phyloP scores from a whole-genome alignment of 2,888 invertebrate species.

The Sinohyriopsis cumingii region DNA sequence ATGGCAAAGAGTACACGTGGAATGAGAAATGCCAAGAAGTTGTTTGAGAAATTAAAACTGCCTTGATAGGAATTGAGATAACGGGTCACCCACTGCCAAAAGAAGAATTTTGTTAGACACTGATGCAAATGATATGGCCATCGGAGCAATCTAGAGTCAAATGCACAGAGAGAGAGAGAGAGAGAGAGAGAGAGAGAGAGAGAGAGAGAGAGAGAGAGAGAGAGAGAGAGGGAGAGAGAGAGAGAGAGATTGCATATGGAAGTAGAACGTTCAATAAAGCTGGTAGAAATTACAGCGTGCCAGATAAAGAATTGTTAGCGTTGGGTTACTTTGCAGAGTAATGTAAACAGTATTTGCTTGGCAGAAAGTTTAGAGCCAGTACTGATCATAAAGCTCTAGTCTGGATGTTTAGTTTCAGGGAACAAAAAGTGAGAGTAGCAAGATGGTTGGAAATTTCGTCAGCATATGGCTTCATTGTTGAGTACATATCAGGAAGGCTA shows the following conservation, averaged over 20 bases:
- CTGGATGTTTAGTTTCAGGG: constrained; percentile 19
- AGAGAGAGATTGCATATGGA: constrained; percentile 32
- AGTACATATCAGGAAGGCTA: constrained; percentile 15
- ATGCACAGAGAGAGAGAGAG: constrained; percentile 17
- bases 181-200: constrained; percentile 5
- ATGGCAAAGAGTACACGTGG: constrained; percentile 17
- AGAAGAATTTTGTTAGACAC: constrained; percentile 28
- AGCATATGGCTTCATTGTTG: constrained; percentile 13
- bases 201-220: no score
- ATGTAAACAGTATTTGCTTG: constrained; percentile 19
- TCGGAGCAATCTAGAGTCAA: constrained; percentile 29
- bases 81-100: constrained; percentile 26
- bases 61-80: constrained; percentile 19
- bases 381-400: constrained; percentile 23
- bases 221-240: not conserved
- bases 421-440: constrained; percentile 21
- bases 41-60: constrained; percentile 20
- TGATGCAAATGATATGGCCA: constrained; percentile 28
- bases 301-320: constrained; percentile 19
- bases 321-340: constrained; percentile 17
- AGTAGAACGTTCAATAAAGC: constrained; percentile 28
- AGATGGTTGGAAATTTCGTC: constrained; percentile 21
- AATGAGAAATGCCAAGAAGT: constrained; percentile 14
- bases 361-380: constrained; percentile 12
- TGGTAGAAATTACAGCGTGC: constrained; percentile 19